phyloP scores from a whole-genome alignment of 1,140 invertebrate genomes.

The Drosophila fuyamai region DNA sequence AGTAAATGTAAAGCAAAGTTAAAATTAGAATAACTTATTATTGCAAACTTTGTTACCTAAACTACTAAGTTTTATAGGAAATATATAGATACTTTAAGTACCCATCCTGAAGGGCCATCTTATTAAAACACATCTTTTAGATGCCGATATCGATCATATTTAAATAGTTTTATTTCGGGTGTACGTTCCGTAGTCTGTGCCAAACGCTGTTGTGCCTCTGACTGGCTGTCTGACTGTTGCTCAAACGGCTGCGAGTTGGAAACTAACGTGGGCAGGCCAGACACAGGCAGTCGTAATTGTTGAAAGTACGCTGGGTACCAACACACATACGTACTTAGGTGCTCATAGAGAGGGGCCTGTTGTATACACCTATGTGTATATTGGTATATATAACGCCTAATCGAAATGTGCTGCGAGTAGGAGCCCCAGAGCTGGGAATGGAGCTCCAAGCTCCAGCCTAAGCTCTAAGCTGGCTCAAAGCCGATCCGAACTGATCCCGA shows the following conservation, averaged over 20 bases:
- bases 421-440: constrained; percentile 44
- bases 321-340: constrained; percentile 29
- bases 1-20: no score
- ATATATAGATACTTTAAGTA: no score
- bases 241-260: constrained; percentile 63
- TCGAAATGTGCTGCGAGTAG: constrained; percentile 74
- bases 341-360: constrained; percentile 29
- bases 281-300: constrained; percentile 77
- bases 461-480: constrained; percentile 25
- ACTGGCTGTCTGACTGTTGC: constrained; percentile 68
- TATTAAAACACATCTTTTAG: background rate
- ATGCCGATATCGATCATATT: background rate
- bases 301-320: constrained; percentile 73
- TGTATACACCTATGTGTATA: constrained; percentile 4
- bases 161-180: constrained; percentile 13
- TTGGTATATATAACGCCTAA: constrained; percentile 65
- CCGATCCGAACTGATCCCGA: constrained; percentile 5
- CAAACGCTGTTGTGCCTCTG: constrained; percentile 63
- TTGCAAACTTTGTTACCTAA: no score
- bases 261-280: constrained; percentile 71
- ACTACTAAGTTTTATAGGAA: no score
- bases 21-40: no score
- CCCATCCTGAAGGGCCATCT: no score
- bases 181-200: constrained; percentile 29
- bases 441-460: constrained; percentile 13